Conservation (phyloP, 2,113 vertebrate species). For the Sander lucioperca region DNA sequence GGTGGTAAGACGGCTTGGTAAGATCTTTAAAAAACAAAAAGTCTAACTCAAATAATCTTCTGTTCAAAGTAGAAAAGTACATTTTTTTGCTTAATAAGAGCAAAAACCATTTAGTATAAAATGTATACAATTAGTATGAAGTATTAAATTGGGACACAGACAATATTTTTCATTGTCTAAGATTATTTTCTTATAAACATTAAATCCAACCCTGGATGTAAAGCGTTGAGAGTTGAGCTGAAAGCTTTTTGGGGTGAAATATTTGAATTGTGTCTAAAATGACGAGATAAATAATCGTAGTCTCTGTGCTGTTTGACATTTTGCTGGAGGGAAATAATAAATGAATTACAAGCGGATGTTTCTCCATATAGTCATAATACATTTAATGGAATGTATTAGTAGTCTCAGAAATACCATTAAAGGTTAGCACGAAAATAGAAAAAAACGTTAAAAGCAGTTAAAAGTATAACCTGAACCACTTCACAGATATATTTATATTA, state of each 20-base stretch:
- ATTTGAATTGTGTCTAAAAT: neutral
- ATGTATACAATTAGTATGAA: neutral
- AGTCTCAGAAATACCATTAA: conserved; percentile 50
- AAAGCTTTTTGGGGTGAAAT: conserved; percentile 10
- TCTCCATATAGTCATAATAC: conserved; percentile 41
- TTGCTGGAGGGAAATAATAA: conserved; percentile 34
- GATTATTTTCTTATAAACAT: neutral
- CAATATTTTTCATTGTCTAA: neutral
- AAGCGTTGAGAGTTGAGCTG: neutral
- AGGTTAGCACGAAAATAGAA: conserved; percentile 40
- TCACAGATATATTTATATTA: conserved; percentile 73
- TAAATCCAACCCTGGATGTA: neutral
- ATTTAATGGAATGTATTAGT: conserved; percentile 65
- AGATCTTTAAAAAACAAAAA: neutral
- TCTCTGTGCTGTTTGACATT: conserved; percentile 16
- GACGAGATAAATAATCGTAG: neutral
- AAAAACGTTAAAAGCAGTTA: conserved; percentile 4
- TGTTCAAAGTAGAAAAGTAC: too few relatives aligned
- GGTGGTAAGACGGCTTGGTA: neutral
- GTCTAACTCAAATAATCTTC: neutral
- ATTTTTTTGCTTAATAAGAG: too few relatives aligned
- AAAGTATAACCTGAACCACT: conserved; percentile 47
- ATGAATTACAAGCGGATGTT: conserved; percentile 19
- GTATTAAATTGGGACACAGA: conserved; percentile 25
- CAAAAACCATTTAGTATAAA: neutral